Conservation (phyloP, 1,140 invertebrate species). For the Heliconius himera region DNA sequence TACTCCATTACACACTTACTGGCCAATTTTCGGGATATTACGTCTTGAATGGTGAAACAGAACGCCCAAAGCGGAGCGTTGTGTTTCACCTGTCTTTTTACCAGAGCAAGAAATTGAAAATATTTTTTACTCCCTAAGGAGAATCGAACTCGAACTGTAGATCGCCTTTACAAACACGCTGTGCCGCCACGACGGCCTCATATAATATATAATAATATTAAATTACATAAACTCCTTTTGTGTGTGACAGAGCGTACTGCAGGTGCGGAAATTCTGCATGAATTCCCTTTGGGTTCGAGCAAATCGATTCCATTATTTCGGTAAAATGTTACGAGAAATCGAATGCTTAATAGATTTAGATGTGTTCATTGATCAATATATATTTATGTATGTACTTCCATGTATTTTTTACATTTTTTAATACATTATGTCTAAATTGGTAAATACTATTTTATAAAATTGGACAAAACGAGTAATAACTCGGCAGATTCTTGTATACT, state of each 20-base stretch:
- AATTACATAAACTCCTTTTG: conserved; percentile 17
- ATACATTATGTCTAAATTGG: too few relatives aligned
- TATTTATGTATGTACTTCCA: background rate
- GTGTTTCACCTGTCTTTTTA: too few relatives aligned
- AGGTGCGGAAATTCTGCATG: conserved; percentile 39
- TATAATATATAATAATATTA: background rate
- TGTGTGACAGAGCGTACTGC: conserved; percentile 30
- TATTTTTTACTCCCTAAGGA: too few relatives aligned
- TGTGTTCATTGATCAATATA: conserved; percentile 3
- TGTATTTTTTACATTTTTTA: too few relatives aligned
- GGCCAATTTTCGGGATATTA: too few relatives aligned
- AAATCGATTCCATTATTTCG: conserved; percentile 41
- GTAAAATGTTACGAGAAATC: conserved; percentile 32
- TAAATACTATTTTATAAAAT: too few relatives aligned
- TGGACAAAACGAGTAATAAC: too few relatives aligned
- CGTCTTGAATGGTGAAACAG: background rate
- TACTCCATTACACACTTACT: too few relatives aligned
- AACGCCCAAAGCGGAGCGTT: too few relatives aligned
- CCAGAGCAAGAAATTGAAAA: background rate
- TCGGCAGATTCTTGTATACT: too few relatives aligned
- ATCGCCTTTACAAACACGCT: background rate
- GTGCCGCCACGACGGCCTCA: background rate
- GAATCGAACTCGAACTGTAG: background rate
- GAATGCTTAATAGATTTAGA: conserved; percentile 33
- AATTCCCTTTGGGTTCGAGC: conserved; percentile 34